Evolutionary conservation across 1,140 invertebrate genomes (phyloP), one percentile per base, ranked within the genome.

Genomic region (Drosophila takahashii): DNA sequence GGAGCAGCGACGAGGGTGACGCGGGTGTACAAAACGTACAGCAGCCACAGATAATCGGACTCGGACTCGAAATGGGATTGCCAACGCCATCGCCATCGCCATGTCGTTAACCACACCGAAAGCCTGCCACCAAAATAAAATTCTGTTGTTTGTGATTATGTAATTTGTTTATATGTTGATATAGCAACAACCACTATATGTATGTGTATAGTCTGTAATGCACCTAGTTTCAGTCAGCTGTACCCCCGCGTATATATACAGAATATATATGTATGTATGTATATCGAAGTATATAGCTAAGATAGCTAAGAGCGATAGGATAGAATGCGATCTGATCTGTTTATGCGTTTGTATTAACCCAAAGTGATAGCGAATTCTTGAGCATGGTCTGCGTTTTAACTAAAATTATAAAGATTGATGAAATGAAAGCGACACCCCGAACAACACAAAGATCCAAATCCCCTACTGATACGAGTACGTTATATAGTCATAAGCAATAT

Each of bases 401-500:
- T 81, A 77, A 47, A 32, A 8, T 32, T 7, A 32, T 29, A 32
- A 39, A 13, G 26, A 54, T 37, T n/a, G n/a, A 37, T n/a, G 42
- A 62, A 15, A 26, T 10, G n/a, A 59, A 60, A 16, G 32, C 1
- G 10, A 16, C 22, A 16, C 48, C 60, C 47, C 50, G 48, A 32
- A 67, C 36, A 69, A 48, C 66, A 69, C 66, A 78, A 70, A 71
- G 75, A 86, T 86, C 69, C 83, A 87, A 87, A 86, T 69, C 70
- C 74, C 81, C 60, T 80, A 86, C 75, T 87, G 75, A 86, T 79
- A 87, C 79, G 65, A 83, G 79, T 86, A 86, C 71, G 83, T 87
- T 87, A 87, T 83, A 83, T 87, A 87, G 83, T 87, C 79, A 89
- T 87, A 87, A 87, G 83, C 83, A 87, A 87, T 86, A 83, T 83